Evolutionary conservation across 2,113 vertebrate species (phyloP), one percentile per base, ranked within the genome.

Genomic region (Gnathonemus longibarbis): DNA sequence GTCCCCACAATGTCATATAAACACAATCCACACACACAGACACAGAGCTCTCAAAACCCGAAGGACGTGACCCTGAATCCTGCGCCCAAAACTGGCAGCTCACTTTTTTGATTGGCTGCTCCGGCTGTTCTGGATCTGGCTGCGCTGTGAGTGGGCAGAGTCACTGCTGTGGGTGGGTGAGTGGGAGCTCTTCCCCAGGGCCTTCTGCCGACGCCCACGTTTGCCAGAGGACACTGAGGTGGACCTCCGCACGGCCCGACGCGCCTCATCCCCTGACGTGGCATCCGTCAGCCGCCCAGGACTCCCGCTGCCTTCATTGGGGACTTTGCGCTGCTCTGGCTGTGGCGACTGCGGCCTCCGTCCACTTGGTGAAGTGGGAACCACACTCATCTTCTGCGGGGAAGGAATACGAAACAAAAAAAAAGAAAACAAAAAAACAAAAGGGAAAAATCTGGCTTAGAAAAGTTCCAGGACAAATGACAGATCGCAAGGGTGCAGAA

Each of bases 111-210:
- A 94, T 2, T 96, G 96, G 13, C 94, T 90, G 45, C 92, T 94
- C 90, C 96, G 97, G 91, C 94, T 96, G 95, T 96, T 96, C 91
- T 94, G 94, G 1, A 92, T 74, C n/a, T 95, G 96, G 70, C 96
- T 96, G 62, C 93, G 95, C 83, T 91, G 95, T 13, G 96, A 97
- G 91, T 94, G 97, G 91, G 94, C 95, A 0, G 98, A 98, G 95
- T 97, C 97, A 74, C 97, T 98, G 97, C 97, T 99, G 91, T 95
- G 95, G 90, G 96, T 96, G n/a, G 97, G 96, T 24, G 97, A 97
- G 84, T 95, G 95, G 91, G 95, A 94, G 58, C 89, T 95, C 89
- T 94, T 94, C 39, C 94, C 94, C 77, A 95, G 94, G 2, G 94
- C 93, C 70, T 96, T 96, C 92, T 96, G 95, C 90, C 96, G 96